Conservation (phyloP, 2,113 vertebrate species). For the Polypterus senegalus region DNA sequence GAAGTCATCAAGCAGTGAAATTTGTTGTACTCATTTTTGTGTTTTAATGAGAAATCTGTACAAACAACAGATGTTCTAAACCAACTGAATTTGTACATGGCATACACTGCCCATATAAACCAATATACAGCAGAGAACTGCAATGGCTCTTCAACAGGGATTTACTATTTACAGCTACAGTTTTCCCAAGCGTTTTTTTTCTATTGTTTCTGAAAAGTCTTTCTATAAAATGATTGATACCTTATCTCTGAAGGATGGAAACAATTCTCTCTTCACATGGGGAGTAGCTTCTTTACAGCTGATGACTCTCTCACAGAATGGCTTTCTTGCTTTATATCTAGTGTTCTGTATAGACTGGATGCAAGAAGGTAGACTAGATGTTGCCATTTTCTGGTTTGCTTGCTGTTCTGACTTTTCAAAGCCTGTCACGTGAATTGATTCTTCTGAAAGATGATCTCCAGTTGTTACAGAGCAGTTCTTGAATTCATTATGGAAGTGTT, state of each 20-base stretch:
- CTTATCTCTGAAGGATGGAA: neutral
- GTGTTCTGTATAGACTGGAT: constrained; percentile 28
- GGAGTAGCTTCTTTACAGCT: constrained; percentile 15
- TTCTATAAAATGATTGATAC: neutral
- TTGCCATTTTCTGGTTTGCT: constrained; percentile 15
- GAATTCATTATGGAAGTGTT: neutral
- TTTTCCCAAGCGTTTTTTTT: neutral
- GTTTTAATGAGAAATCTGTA: neutral
- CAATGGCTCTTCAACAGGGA: neutral
- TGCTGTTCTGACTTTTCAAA: constrained; percentile 8
- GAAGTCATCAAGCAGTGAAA: too few relatives aligned
- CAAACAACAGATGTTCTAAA: neutral
- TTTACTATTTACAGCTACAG: neutral
- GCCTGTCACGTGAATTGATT: neutral
- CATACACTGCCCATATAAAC: neutral
- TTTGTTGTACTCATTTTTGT: neutral
- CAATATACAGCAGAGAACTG: neutral
- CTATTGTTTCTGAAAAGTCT: neutral
- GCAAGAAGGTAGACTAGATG: constrained; percentile 31
- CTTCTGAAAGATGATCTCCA: neutral
- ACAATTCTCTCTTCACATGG: constrained; percentile 35
- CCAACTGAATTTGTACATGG: neutral
- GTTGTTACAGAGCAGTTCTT: neutral
- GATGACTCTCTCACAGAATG: neutral
- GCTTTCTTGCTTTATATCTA: constrained; percentile 24